These are phyloP conservation scores for Sciurus niger DNA, from an alignment of 2,113 vertebrate genomes.

Conservation along the genomic window DNA sequence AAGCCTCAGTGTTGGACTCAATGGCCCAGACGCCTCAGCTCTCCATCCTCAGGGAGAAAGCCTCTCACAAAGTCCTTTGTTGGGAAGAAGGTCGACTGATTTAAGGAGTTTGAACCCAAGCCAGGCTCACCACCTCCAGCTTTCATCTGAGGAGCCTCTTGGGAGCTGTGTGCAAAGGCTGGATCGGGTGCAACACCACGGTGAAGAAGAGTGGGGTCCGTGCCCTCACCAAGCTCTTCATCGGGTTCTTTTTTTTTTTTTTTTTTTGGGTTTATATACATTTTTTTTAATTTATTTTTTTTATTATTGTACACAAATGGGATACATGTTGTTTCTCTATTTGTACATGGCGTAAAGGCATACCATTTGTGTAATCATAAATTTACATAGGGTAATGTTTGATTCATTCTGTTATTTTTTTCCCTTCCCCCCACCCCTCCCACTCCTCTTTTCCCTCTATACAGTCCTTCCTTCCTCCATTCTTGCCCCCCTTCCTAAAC, in stretches of 20 bases:
- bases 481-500: too few relatives aligned
- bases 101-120: constrained; percentile 88
- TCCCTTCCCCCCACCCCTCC: too few relatives aligned
- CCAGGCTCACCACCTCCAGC: constrained; percentile 84
- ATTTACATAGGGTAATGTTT: too few relatives aligned
- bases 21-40: not conserved
- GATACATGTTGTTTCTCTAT: too few relatives aligned
- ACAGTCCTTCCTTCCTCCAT: too few relatives aligned
- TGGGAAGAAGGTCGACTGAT: constrained; percentile 85
- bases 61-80: constrained; percentile 85
- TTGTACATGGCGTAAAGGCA: too few relatives aligned
- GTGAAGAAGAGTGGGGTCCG: constrained; percentile 90
- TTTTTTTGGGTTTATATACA: too few relatives aligned
- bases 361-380: too few relatives aligned
- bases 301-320: too few relatives aligned
- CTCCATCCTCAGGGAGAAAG: not conserved
- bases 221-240: constrained; percentile 92
- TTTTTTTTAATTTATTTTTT: too few relatives aligned
- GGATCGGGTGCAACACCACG: constrained; percentile 91
- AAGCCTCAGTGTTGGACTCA: not conserved
- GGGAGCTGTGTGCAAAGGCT: constrained; percentile 89
- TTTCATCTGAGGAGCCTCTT: constrained; percentile 85
- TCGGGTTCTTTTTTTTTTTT: constrained; percentile 94
- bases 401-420: too few relatives aligned
- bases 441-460: too few relatives aligned